Base-by-base conservation (phyloP, 1,140 invertebrate species). In the Saccostrea glomerata region DNA sequence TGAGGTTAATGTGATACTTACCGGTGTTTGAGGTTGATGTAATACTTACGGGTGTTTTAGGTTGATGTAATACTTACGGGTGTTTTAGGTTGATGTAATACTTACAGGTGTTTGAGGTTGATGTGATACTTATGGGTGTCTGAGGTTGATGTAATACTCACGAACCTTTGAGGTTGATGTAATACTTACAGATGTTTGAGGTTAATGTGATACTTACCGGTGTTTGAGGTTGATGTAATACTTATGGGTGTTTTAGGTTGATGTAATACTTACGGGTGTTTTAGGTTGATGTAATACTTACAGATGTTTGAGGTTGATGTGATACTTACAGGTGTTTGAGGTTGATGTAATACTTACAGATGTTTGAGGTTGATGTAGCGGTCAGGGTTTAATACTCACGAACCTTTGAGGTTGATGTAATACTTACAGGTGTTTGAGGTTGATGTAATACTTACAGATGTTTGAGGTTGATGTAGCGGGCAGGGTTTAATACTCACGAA, bases 391-490 rank as follows among this genome's bases (percentile, higher is more conserved):
- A n/a, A n/a, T n/a, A n/a, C n/a, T n/a, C n/a, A n/a, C n/a, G n/a
- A n/a, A n/a, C n/a, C n/a, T n/a, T n/a, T n/a, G n/a, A n/a, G n/a
- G n/a, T n/a, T n/a, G n/a, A 36, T 36, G 30, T 36, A 36, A 36
- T 36, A 36, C 30, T 36, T 36, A 36, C 30, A 36, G 30, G 30
- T 36, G 30, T 36, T 36, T 36, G 30, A 36, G 30, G 30, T 36
- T 36, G 30, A 36, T 36, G 30, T 36, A 25, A 73, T 85, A 92
- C 92, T 89, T 92, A 92, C 92, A 88, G 89, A 36, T 91, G 90
- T 89, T 92, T 92, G n/a, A 92, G 90, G 40, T 88, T 96, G 92
- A 98, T 97, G 95, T 98, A 98, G 96, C 98, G 98, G 95, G n/a
- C n/a, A n/a, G n/a, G n/a, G n/a, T n/a, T n/a, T n/a, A n/a, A n/a